A percentile compares a stretch with the other conserved stretches of the same genome.
Evolutionary conservation across 2,797 vertebrate genomes (phyloP).

Genomic region (Cossypha dichroa): DNA sequence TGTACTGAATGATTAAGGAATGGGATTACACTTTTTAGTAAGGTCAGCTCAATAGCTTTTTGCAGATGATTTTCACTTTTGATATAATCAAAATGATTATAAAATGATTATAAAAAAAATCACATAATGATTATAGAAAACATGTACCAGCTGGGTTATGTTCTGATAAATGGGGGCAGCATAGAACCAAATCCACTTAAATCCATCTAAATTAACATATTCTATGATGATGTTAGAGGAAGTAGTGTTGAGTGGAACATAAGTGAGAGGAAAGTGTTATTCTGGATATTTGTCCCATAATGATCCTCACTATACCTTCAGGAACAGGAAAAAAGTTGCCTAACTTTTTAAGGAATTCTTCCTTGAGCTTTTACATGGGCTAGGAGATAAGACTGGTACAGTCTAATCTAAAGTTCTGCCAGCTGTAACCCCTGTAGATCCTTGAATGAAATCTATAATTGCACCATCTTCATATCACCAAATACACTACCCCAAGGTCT

Average conservation of each 20-base stretch:
- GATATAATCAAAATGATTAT: too few relatives aligned
- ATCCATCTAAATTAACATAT: neutral
- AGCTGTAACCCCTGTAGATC: accelerated
- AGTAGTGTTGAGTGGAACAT: neutral
- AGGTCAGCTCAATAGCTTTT: neutral
- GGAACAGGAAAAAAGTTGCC: neutral
- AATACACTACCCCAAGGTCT: neutral
- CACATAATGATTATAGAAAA: neutral
- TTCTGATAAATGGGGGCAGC: neutral
- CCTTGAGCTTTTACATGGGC: neutral
- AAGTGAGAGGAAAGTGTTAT: neutral
- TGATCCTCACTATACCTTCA: neutral
- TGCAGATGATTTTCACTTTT: neutral
- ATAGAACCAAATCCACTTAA: neutral
- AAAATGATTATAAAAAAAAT: too few relatives aligned
- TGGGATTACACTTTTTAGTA: neutral
- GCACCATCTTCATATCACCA: neutral
- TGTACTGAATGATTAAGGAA: neutral
- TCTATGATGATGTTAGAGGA: neutral
- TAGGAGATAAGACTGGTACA: neutral
- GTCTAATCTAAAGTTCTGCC: neutral
- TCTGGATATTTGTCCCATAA: neutral
- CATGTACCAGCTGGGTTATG: accelerated
- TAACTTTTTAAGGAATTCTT: neutral
- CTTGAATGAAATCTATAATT: neutral